Evolutionary conservation across 1,140 invertebrate species (phyloP).

Genomic region (Anastatus disparis): DNA sequence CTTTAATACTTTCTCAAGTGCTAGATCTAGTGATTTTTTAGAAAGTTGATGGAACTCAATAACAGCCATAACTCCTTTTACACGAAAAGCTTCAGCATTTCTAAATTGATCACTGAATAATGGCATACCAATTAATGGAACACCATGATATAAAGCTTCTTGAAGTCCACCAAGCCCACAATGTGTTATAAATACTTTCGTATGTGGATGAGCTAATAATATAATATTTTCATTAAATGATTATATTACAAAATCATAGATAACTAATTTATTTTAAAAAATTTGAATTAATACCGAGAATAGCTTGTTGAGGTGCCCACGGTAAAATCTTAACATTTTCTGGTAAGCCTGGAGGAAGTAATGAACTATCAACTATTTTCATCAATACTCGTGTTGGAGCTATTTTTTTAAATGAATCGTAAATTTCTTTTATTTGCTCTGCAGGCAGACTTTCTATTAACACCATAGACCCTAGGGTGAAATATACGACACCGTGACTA

Average conservation of each 20-base stretch:
- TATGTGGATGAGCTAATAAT: slow-evolving; percentile 63
- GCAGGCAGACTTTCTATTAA: not conserved
- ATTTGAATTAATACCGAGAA: slow-evolving; percentile 44
- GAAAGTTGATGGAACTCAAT: slow-evolving; percentile 41
- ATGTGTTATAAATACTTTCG: slow-evolving; percentile 69
- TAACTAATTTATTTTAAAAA: too few relatives aligned
- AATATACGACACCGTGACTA: not conserved
- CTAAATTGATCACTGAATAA: slow-evolving; percentile 68
- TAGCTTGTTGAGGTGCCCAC: slow-evolving; percentile 74
- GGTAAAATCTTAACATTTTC: slow-evolving; percentile 71
- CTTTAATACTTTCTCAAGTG: slow-evolving; percentile 40
- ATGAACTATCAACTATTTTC: slow-evolving; percentile 50
- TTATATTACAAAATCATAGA: too few relatives aligned
- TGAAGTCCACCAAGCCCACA: slow-evolving; percentile 68
- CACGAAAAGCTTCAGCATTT: slow-evolving; percentile 61
- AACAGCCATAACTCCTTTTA: slow-evolving; percentile 45
- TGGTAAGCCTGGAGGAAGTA: slow-evolving; percentile 62
- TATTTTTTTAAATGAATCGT: slow-evolving; percentile 3
- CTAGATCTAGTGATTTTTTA: slow-evolving; percentile 34
- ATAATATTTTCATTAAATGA: too few relatives aligned
- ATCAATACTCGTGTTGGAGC: slow-evolving; percentile 51
- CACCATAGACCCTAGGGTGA: not conserved
- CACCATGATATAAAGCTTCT: slow-evolving; percentile 68
- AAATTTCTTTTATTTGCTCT: not conserved
- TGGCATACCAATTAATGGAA: slow-evolving; percentile 69